Conservation (phyloP, 2,113 vertebrate species). For the Lipophrys pholis region DNA sequence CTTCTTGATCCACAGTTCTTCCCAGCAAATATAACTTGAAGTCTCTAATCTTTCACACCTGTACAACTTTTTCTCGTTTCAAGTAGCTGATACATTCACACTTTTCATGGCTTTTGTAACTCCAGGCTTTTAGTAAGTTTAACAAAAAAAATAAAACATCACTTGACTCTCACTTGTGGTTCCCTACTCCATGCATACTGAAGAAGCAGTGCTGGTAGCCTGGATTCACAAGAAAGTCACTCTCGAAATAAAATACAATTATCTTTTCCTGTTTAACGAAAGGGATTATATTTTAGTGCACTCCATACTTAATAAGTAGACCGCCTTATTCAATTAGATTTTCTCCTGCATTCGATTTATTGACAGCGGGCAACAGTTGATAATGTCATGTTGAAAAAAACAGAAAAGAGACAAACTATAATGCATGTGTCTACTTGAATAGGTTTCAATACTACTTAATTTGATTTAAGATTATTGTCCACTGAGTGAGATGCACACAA, state of each 20-base stretch:
- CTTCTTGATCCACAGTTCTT: constrained; percentile 13
- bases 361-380: constrained; percentile 53
- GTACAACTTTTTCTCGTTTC: neutral
- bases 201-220: constrained; percentile 9
- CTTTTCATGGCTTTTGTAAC: constrained; percentile 41
- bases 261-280: constrained; percentile 18
- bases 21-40: constrained; percentile 12
- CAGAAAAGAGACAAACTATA: constrained; percentile 42
- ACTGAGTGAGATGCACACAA: constrained; percentile 20
- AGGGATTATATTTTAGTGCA: constrained; percentile 31
- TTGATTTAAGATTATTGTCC: constrained; percentile 51
- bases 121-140: constrained; percentile 18
- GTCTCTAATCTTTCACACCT: neutral
- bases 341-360: constrained; percentile 46
- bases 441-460: constrained; percentile 39
- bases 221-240: constrained; percentile 27
- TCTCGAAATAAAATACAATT: constrained; percentile 41
- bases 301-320: constrained; percentile 45
- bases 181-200: neutral
- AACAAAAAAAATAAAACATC: constrained; percentile 6
- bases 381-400: constrained; percentile 52
- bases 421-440: constrained; percentile 40
- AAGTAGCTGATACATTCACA: constrained; percentile 20
- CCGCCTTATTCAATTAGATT: constrained; percentile 47
- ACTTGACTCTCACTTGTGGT: neutral